phyloP scores from a whole-genome alignment of 2,888 invertebrate genomes.

The Spicauda simplicius region DNA sequence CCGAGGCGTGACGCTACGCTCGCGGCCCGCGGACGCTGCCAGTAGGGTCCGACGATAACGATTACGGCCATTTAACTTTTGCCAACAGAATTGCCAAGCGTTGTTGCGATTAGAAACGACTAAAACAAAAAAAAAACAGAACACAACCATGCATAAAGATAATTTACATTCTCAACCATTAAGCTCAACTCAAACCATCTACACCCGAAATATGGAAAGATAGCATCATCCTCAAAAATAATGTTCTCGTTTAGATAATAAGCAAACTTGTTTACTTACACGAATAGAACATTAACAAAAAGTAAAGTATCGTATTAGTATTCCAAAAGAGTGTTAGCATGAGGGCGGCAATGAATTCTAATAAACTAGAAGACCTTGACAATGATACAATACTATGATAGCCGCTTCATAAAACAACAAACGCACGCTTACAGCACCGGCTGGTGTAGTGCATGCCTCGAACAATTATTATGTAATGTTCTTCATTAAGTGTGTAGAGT shows the following conservation, averaged over 20 bases:
- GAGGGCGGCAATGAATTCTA: slow-evolving; percentile 76
- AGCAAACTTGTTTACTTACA: slow-evolving; percentile 35
- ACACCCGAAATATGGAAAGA: slow-evolving; percentile 18
- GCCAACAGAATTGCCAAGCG: slow-evolving; percentile 12
- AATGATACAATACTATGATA: slow-evolving; percentile 71
- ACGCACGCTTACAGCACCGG: slow-evolving; percentile 37
- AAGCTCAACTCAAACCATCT: slow-evolving; percentile 3
- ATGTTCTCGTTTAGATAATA: slow-evolving; percentile 37
- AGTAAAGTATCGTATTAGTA: slow-evolving; percentile 66
- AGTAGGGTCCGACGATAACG: slow-evolving; percentile 55
- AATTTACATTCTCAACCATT: slow-evolving; percentile 6
- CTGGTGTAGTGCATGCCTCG: slow-evolving; percentile 20
- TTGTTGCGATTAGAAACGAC: slow-evolving; percentile 1
- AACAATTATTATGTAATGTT: slow-evolving; percentile 30
- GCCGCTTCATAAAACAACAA: slow-evolving; percentile 60
- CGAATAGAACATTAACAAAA: slow-evolving; percentile 53
- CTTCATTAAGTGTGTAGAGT: background rate
- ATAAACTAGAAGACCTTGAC: slow-evolving; percentile 76
- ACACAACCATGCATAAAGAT: background rate
- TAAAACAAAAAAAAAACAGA: background rate
- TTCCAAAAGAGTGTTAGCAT: slow-evolving; percentile 67
- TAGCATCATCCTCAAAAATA: slow-evolving; percentile 26
- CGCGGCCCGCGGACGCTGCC: slow-evolving; percentile 49
- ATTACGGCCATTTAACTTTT: slow-evolving; percentile 42
- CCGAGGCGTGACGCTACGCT: slow-evolving; percentile 59